phyloP scores from a whole-genome alignment of 2,888 invertebrate genomes.

The Selenia dentaria region DNA sequence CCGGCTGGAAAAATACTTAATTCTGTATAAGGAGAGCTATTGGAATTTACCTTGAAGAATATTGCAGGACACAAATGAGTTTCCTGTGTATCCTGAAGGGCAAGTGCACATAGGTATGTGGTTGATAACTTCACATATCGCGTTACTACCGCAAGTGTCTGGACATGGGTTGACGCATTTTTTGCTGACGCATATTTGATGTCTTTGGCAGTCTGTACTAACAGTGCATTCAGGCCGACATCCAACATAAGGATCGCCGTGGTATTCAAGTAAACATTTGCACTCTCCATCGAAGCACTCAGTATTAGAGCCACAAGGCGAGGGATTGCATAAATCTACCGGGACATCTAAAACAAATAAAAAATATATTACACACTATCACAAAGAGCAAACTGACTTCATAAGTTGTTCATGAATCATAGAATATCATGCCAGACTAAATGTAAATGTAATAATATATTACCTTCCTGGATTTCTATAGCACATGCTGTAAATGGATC shows the following conservation, averaged over 20 bases:
- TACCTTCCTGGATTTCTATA: slow-evolving; percentile 64
- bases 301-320: slow-evolving; percentile 90
- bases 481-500: slow-evolving; percentile 84
- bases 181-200: slow-evolving; percentile 88
- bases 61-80: slow-evolving; percentile 89
- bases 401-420: too few relatives aligned
- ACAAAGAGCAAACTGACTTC: too few relatives aligned
- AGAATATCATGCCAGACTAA: too few relatives aligned
- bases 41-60: slow-evolving; percentile 73
- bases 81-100: slow-evolving; percentile 88
- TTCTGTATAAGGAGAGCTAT: too few relatives aligned
- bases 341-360: slow-evolving; percentile 40
- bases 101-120: slow-evolving; percentile 92
- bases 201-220: slow-evolving; percentile 88
- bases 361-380: not conserved
- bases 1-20: too few relatives aligned
- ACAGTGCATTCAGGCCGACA: slow-evolving; percentile 93
- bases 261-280: slow-evolving; percentile 89
- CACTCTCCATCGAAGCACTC: slow-evolving; percentile 88
- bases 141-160: slow-evolving; percentile 90
- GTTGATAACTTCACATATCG: slow-evolving; percentile 90
- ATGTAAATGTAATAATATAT: not conserved
- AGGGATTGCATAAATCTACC: slow-evolving; percentile 86
- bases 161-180: slow-evolving; percentile 92
- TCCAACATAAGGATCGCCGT: slow-evolving; percentile 90